Evolutionary conservation across 2,797 vertebrate genomes (phyloP), one percentile per base, ranked within the genome.

Genomic region (Eulemur coronatus): DNA sequence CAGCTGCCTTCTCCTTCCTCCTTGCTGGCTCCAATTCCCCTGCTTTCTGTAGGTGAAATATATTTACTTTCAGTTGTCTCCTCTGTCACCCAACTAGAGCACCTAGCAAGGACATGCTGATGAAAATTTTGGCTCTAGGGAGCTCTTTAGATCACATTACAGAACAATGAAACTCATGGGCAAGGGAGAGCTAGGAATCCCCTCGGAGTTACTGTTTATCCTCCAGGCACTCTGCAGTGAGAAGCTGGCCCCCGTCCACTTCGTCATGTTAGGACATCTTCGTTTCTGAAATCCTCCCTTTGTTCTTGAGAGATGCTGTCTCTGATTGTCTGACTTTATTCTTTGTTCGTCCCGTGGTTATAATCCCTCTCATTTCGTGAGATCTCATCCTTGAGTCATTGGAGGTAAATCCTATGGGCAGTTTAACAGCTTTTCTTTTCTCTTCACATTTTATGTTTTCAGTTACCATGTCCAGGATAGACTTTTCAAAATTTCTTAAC

Each of bases 331-430:
- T 97, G 76, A 52, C 52, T 95, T 97, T 86, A 38, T 91, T 90
- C 26, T 7, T 76, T 52, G 43, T 93, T 89, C 7, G 15, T 41
- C 75, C 84, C 24, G 82, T 87, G 94, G 79, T 35, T 91, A 67
- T 63, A 80, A 95, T 95, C 93, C 46, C 97, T 98, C 43, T 33
- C 85, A 89, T 98, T 98, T 97, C 50, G 48, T 72, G 96, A 98
- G 98, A 97, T 95, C 59, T 61, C 24, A 8, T 82, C 93, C 35
- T 94, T 70, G 89, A 76, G 55, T 95, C 84, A 7, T 82, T 91
- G 90, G 90, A 97, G 89, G 97, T 97, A 97, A 96, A 97, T 95
- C 70, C 70, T 76, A 85, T 24, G 33, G 97, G 43, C 79, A 96
- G 72, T 94, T 96, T 91, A 94, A 95, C 95, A 95, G 97, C 63